phyloP scores from a whole-genome alignment of 2,113 vertebrate genomes.

The Coptodon bakossiorum region DNA sequence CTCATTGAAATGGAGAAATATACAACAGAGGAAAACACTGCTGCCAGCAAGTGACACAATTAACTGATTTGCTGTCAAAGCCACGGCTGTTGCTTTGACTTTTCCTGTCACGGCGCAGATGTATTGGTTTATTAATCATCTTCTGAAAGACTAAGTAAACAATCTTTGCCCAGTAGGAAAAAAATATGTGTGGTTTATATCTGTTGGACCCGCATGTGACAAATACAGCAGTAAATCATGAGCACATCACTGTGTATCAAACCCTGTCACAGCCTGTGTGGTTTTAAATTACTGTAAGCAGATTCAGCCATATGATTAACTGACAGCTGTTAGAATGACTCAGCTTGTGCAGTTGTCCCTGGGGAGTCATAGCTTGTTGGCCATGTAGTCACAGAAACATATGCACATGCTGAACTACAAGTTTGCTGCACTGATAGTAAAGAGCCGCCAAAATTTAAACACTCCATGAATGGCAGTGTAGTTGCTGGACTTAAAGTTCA shows the following conservation, averaged over 20 bases:
- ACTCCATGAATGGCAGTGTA: not conserved
- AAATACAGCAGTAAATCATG: not conserved
- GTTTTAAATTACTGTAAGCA: not conserved
- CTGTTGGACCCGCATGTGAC: not conserved
- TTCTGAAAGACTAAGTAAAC: not conserved
- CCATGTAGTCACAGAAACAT: not conserved
- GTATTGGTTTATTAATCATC: constrained; percentile 17
- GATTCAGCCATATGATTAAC: not conserved
- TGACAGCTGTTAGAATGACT: not conserved
- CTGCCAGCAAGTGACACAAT: not conserved
- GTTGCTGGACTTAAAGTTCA: not conserved
- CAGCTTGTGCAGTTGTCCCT: not conserved
- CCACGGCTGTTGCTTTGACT: not conserved
- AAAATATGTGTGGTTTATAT: not conserved
- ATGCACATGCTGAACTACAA: not conserved
- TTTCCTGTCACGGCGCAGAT: not conserved
- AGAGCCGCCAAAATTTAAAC: not conserved
- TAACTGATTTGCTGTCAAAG: not conserved
- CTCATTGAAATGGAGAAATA: not conserved
- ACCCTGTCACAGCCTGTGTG: not conserved
- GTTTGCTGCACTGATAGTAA: not conserved
- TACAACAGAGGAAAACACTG: not conserved
- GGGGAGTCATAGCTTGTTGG: not conserved
- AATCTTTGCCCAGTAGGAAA: not conserved
- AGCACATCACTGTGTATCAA: not conserved